Percentiles rank a stretch among this genome's conserved stretches.
Conservation (phyloP, 2,888 invertebrate species). For the Rotaria socialis region DNA sequence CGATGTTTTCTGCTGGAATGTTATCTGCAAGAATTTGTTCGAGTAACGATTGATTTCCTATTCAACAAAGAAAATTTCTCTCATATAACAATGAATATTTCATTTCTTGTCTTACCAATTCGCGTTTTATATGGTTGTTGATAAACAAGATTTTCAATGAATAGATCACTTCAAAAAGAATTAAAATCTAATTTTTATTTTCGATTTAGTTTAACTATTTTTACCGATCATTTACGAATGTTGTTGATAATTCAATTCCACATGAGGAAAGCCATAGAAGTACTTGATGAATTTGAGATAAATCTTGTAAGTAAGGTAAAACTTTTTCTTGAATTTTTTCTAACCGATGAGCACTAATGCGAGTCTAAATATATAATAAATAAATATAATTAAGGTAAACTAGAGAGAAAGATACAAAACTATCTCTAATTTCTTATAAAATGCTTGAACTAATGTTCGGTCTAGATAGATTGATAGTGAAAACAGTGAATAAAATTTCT, state of each 20-base stretch:
- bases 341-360: background rate
- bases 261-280: conserved; percentile 11
- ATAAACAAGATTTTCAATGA: conserved; percentile 20
- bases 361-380: background rate
- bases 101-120: background rate
- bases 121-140: background rate
- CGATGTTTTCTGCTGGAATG: background rate
- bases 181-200: background rate
- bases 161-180: background rate
- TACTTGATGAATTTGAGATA: conserved; percentile 1
- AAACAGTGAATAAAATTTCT: too few species aligned
- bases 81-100: background rate
- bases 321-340: conserved; percentile 19
- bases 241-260: conserved; percentile 2
- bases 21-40: background rate
- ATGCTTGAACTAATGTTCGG: too few species aligned
- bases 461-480: too few species aligned
- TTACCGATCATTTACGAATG: conserved; percentile 1
- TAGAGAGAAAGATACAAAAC: too few species aligned
- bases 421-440: too few species aligned
- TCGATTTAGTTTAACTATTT: background rate
- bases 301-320: conserved; percentile 30
- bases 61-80: background rate
- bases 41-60: conserved; percentile 25
- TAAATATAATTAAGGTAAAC: too few species aligned